Base-by-base conservation (phyloP, 1,140 invertebrate species). In the Cecropterus lyciades region DNA sequence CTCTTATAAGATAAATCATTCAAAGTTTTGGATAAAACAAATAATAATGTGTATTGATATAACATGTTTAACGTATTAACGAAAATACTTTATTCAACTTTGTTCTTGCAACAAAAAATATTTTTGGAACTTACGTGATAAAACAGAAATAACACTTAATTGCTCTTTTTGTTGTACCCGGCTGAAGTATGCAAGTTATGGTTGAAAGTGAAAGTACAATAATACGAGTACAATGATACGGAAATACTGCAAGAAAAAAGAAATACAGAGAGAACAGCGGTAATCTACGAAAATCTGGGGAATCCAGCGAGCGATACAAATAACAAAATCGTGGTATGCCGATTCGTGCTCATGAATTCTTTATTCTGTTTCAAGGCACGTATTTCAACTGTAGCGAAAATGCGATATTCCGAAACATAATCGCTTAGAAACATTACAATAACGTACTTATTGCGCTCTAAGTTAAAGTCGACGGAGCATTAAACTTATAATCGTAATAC, bases 361-460 rank as follows among this genome's bases (percentile, higher is more conserved):
- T 57, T 57, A 57, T 57, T 43, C 16, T 14, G 40, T 49, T 57
- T 57, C 53, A 57, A 53, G 53, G 33, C 53, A 56, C 53, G 53
- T 56, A 30, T 56, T 42, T 43, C 9, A 10, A 43, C 10, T 20
- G 40, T 42, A 13, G 37, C 4, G 17, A n/a, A 13, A 56, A 56
- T 13, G 17, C n/a, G 24, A 52, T 51, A 51, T 30, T n/a, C n/a
- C 10, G 20, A 27, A 52, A 52, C 27, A 52, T 52, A 52, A 52
- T 52, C 49, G 49, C 33, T 52, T 33, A n/a, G 49, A 52, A 52
- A 52, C 13, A 8, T 9, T 52, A 13, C 49, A 33, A 10, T 52
- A 8, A 24, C 27, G 24, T 24, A 14, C 30, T 51, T 51, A 40
- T 40, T 4, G n/a, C n/a, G 37, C 37, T 40, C 9, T 11, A 11